Conservation (phyloP, 2,113 vertebrate genomes). For the Varanus salvator region DNA sequence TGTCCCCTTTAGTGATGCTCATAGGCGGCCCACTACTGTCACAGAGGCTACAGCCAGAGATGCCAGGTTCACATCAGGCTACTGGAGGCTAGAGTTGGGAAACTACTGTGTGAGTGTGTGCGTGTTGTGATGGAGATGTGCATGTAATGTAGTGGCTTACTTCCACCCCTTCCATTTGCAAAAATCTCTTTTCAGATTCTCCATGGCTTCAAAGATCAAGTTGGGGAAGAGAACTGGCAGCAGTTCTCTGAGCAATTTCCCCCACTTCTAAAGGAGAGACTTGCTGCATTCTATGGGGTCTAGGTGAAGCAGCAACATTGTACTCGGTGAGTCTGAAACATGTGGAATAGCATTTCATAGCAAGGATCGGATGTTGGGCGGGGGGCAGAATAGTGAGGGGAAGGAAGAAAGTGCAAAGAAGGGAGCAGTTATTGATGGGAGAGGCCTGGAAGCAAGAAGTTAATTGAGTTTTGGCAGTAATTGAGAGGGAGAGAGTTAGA, state of each 20-base stretch:
- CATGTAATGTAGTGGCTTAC: background rate
- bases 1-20: no score
- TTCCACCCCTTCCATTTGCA: no score
- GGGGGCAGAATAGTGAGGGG: no score
- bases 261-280: slow-evolving; percentile 91
- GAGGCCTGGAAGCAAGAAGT: background rate
- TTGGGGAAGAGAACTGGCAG: slow-evolving; percentile 94
- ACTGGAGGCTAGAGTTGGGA: background rate
- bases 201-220: slow-evolving; percentile 94
- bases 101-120: background rate
- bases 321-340: slow-evolving; percentile 32
- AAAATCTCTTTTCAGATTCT: slow-evolving; percentile 80
- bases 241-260: slow-evolving; percentile 96
- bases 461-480: background rate
- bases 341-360: background rate
- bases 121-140: no score
- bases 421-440: background rate
- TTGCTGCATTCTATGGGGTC: slow-evolving; percentile 93
- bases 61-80: background rate
- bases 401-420: background rate
- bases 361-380: background rate
- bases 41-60: background rate
- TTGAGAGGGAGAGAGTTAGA: background rate
- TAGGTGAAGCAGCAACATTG: slow-evolving; percentile 72
- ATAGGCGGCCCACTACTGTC: background rate